Percentiles rank a stretch among this genome's conserved stretches.
Conservation (phyloP, 1,140 invertebrate species). For the Radopholus similis region DNA sequence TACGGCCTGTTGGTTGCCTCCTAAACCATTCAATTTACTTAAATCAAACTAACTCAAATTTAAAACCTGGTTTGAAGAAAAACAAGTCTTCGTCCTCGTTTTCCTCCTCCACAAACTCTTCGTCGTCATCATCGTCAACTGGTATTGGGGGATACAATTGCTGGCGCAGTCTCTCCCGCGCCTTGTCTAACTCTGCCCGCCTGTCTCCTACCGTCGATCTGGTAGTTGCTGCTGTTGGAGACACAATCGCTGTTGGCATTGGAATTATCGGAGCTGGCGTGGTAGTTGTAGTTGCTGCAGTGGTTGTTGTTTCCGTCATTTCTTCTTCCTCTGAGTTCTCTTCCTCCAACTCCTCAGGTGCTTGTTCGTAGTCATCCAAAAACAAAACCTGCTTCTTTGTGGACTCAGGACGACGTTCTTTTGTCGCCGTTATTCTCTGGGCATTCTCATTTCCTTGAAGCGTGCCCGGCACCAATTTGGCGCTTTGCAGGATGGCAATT, state of each 20-base stretch:
- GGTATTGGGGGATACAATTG: background rate
- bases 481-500: conserved; percentile 17
- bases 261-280: background rate
- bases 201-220: background rate
- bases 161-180: background rate
- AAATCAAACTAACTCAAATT: background rate
- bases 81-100: conserved; percentile 24
- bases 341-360: conserved; percentile 18
- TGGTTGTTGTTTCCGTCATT: background rate
- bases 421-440: background rate
- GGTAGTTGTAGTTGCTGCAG: background rate
- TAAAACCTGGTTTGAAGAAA: conserved; percentile 22
- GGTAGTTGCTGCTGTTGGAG: background rate
- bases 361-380: conserved; percentile 31
- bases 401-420: background rate
- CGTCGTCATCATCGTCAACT: background rate
- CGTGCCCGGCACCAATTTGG: background rate
- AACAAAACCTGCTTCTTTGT: conserved; percentile 15
- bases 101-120: conserved; percentile 12
- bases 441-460: background rate
- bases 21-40: background rate
- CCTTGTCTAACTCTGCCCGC: background rate
- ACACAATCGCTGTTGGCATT: background rate
- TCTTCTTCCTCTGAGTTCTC: too few relatives aligned
- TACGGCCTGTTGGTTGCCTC: background rate